A percentile compares a stretch with the other conserved stretches of the same genome.
Conservation (phyloP, 1,140 invertebrate genomes). For the Drosophila albomicans region DNA sequence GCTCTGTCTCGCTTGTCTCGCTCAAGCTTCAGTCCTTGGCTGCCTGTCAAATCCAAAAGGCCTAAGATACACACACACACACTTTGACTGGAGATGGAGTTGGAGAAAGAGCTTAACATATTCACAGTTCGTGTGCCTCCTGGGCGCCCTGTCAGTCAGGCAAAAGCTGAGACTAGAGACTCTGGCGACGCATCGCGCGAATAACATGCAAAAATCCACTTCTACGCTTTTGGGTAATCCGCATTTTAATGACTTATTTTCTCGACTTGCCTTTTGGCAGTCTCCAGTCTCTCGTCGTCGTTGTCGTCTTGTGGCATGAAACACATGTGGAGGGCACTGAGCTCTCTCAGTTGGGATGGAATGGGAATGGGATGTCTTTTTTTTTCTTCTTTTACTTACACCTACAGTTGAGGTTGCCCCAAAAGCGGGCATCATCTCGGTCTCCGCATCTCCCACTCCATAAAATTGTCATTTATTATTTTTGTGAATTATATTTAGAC, state of each 20-base stretch:
- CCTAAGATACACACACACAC: conserved; percentile 28
- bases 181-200: conserved; percentile 63
- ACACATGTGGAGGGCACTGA: conserved; percentile 50
- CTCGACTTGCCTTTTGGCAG: conserved; percentile 74
- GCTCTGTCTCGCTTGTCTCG: conserved; percentile 13
- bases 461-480: conserved; percentile 81
- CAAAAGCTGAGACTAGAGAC: conserved; percentile 47
- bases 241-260: conserved; percentile 83
- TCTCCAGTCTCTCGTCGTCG: conserved; percentile 6
- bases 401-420: conserved; percentile 40
- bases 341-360: not conserved
- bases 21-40: conserved; percentile 20
- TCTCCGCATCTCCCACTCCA: conserved; percentile 41
- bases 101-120: conserved; percentile 54
- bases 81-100: not conserved
- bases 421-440: conserved; percentile 8
- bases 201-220: conserved; percentile 79
- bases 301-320: conserved; percentile 9
- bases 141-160: conserved; percentile 62
- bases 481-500: conserved; percentile 61
- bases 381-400: conserved; percentile 24
- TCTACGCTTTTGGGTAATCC: conserved; percentile 78
- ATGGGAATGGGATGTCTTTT: conserved; percentile 12
- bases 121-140: conserved; percentile 36
- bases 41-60: conserved; percentile 46